Conservation (phyloP, 2,888 invertebrate genomes). For the Zygaena filipendulae region DNA sequence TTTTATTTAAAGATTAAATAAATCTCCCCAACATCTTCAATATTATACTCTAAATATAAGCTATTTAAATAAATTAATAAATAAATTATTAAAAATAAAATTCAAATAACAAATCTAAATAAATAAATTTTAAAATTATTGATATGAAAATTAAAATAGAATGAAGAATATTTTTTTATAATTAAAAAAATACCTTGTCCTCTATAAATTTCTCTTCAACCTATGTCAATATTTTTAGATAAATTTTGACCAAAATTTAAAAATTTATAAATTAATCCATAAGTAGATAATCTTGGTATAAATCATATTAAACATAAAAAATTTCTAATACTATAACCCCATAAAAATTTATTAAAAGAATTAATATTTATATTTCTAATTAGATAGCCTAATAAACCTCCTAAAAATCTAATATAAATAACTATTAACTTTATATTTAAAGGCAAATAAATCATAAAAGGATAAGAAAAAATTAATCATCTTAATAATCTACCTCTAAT, state of each 20-base stretch:
- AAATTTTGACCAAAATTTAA: slow-evolving; percentile 45
- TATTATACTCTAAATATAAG: slow-evolving; percentile 45
- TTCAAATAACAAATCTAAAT: too few species aligned
- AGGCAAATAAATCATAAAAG: slow-evolving; percentile 64
- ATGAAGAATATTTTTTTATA: slow-evolving; percentile 43
- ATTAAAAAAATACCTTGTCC: slow-evolving; percentile 42
- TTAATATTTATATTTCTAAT: slow-evolving; percentile 46
- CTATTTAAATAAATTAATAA: slow-evolving; percentile 31
- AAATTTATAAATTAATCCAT: slow-evolving; percentile 50
- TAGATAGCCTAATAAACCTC: slow-evolving; percentile 41
- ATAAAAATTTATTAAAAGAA: slow-evolving; percentile 45
- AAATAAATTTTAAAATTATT: slow-evolving; percentile 48
- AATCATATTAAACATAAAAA: slow-evolving; percentile 61
- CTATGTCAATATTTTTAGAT: slow-evolving; percentile 53
- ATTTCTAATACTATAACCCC: slow-evolving; percentile 33
- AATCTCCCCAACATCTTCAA: slow-evolving; percentile 50
- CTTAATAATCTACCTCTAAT: slow-evolving; percentile 63
- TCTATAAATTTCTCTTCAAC: slow-evolving; percentile 56
- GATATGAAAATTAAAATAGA: slow-evolving; percentile 43
- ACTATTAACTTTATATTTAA: slow-evolving; percentile 61
- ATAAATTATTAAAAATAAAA: slow-evolving; percentile 27
- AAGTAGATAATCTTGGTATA: slow-evolving; percentile 57
- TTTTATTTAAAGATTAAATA: slow-evolving; percentile 15
- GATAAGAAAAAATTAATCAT: slow-evolving; percentile 64
- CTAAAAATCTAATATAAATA: slow-evolving; percentile 55